Evolutionary conservation across 2,888 invertebrate species (phyloP), one percentile per base, ranked within the genome.

Genomic region (Adelphocoris suturalis): DNA sequence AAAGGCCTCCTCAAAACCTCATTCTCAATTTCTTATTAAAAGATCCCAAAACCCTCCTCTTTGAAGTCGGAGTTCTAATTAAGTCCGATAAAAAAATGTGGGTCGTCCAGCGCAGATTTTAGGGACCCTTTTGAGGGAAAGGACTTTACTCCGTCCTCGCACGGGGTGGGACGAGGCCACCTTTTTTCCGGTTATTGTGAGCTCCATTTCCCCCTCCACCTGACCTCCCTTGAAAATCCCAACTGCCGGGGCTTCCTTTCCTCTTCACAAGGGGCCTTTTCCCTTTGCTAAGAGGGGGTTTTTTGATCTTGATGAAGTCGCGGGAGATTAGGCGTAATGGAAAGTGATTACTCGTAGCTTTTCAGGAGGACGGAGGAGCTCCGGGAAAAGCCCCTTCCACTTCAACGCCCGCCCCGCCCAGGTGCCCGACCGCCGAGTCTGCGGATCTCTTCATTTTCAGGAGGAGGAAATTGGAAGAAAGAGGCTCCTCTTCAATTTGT

Each of bases 271-370:
- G 19, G 27, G 12, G n/a, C 27, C 23, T 19, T 82, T 82, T 82
- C 19, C 55, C 55, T 61, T 85, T 55, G 11, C 19, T 19, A 46
- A 19, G 2, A 28, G 61, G 85, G 85, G 57, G 52, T 85, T 86
- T 86, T 68, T 86, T 86, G 86, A 86, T 86, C 68, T 86, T 86
- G 86, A 86, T 86, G 86, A 86, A 86, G 86, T 86, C 86, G 86
- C 76, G 27, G 46, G 27, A 75, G 86, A 86, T 86, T 86, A 75
- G 76, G 86, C 47, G 86, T 75, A 86, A 86, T 86, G 86, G 86
- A 86, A 75, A 47, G 86, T 75, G 86, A 86, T 86, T 75, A 86
- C 86, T 86, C 46, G 85, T 85, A 85, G 85, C 55, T 85, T 68
- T 68, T 68, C 68, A 68, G 68, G 11, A 68, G 19, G 68, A 13